Conservation (phyloP, 1,140 invertebrate species). For the Drosophila lowei region DNA sequence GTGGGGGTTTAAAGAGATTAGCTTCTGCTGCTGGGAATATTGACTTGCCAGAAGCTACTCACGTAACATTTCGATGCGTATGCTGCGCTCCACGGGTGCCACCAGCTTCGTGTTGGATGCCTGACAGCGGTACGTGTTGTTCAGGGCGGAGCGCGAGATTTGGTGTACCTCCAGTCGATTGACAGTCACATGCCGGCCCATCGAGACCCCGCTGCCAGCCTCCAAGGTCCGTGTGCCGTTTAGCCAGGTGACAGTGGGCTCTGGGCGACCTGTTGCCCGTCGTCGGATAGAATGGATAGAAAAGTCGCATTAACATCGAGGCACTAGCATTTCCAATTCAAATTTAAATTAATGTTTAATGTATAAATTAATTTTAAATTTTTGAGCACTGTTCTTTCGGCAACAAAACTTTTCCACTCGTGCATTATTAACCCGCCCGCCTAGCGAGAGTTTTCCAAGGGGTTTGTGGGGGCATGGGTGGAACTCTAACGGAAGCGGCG, state of each 20-base stretch:
- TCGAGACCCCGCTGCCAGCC: slow-evolving; percentile 85
- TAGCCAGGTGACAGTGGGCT: slow-evolving; percentile 91
- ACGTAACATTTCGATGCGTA: slow-evolving; percentile 91
- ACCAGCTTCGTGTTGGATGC: slow-evolving; percentile 93
- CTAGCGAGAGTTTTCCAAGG: slow-evolving; percentile 37
- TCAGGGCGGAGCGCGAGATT: slow-evolving; percentile 89
- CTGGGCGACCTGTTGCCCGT: slow-evolving; percentile 88
- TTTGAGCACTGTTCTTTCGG: slow-evolving; percentile 42
- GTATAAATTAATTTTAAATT: slow-evolving; percentile 58
- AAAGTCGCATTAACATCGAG: slow-evolving; percentile 9
- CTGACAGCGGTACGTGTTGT: slow-evolving; percentile 92
- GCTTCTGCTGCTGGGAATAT: slow-evolving; percentile 51
- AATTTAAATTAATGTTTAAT: slow-evolving; percentile 63
- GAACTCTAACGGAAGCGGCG: slow-evolving; percentile 56
- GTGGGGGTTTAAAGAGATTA: slow-evolving; percentile 55
- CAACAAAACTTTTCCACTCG: slow-evolving; percentile 54
- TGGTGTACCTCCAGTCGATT: slow-evolving; percentile 89
- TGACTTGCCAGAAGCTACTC: slow-evolving; percentile 83
- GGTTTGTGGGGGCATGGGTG: background rate
- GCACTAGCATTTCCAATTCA: slow-evolving; percentile 20
- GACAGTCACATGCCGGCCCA: slow-evolving; percentile 89
- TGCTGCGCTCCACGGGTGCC: slow-evolving; percentile 90
- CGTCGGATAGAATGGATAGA: slow-evolving; percentile 39
- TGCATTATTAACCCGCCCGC: slow-evolving; percentile 66
- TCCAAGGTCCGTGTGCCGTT: slow-evolving; percentile 86